These are phyloP conservation scores for Struthio camelus DNA, from an alignment of 2,113 vertebrate genomes.

Conservation along the genomic window DNA sequence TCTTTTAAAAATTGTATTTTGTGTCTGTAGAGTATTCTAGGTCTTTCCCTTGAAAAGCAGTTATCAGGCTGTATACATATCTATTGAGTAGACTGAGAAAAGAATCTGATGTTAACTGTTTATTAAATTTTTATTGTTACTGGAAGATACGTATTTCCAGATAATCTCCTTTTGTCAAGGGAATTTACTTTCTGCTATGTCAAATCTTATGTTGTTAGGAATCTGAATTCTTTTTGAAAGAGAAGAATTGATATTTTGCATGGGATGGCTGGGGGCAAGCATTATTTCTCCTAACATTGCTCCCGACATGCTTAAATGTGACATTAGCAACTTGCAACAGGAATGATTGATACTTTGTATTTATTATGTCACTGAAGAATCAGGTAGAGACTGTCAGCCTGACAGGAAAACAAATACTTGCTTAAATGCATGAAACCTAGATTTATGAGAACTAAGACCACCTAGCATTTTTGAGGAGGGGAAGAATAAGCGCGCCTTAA, in stretches of 20 bases:
- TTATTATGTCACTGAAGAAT: not conserved
- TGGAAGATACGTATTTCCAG: not conserved
- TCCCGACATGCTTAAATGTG: not conserved
- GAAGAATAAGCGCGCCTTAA: not conserved
- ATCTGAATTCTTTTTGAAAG: not conserved
- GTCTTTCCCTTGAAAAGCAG: not conserved
- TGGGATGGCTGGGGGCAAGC: not conserved
- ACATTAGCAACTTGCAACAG: not conserved
- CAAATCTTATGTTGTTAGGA: not conserved
- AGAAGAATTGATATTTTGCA: not conserved
- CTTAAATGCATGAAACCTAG: not conserved
- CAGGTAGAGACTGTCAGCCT: not conserved
- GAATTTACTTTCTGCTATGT: not conserved
- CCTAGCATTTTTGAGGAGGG: not conserved
- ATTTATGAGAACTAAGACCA: not conserved
- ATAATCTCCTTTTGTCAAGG: not conserved
- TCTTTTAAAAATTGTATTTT: not conserved
- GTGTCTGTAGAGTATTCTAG: not conserved
- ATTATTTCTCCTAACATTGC: not conserved
- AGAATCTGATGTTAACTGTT: not conserved
- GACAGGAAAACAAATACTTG: not conserved
- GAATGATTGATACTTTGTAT: not conserved
- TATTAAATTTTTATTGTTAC: not conserved
- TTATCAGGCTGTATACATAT: not conserved
- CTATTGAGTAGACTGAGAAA: not conserved